phyloP scores from a whole-genome alignment of 2,113 vertebrate genomes.

The Hemiscyllium ocellatum region DNA sequence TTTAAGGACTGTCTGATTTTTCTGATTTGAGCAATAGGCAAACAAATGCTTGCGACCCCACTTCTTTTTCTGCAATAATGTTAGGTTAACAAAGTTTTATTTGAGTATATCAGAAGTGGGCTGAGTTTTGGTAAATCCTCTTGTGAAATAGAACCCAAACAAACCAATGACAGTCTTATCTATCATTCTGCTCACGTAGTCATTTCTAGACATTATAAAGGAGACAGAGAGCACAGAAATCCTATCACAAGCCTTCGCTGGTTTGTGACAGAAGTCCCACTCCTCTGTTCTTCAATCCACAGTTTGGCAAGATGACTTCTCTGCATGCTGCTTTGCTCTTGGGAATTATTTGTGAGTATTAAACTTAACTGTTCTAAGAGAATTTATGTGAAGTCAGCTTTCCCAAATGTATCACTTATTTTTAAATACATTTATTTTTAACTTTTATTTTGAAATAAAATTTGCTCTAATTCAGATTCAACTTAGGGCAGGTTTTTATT shows the following conservation, averaged over 20 bases:
- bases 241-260: background rate
- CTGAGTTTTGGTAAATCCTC: background rate
- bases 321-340: background rate
- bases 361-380: background rate
- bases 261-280: conserved; percentile 9
- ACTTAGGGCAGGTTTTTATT: no score
- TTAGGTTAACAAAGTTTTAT: background rate
- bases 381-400: background rate
- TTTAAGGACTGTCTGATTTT: background rate
- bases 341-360: conserved; percentile 35
- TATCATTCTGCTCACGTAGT: background rate
- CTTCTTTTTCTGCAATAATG: background rate
- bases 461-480: background rate
- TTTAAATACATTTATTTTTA: background rate
- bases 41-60: background rate
- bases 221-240: background rate
- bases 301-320: background rate
- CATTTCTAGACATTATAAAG: conserved; percentile 13
- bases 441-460: background rate
- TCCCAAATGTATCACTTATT: background rate
- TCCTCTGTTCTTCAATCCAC: conserved; percentile 5
- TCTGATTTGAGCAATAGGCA: no score
- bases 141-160: conserved; percentile 19
- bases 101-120: conserved; percentile 12
- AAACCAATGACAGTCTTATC: background rate